phyloP scores from a whole-genome alignment of 2,113 vertebrate genomes.

The Craseonycteris thonglongyai region DNA sequence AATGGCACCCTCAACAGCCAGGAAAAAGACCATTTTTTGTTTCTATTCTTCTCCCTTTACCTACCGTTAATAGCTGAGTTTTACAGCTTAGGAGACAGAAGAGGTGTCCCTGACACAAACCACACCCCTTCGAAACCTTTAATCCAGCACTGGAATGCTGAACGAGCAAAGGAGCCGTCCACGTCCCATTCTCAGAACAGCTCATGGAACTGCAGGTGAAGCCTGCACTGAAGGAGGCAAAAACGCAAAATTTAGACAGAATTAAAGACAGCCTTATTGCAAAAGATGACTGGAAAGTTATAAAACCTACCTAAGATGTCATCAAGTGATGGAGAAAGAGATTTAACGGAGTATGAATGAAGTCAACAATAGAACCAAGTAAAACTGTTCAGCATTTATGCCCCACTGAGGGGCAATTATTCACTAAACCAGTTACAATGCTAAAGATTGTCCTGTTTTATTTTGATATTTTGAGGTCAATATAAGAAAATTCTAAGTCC shows the following conservation, averaged over 20 bases:
- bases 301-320: background rate
- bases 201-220: background rate
- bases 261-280: background rate
- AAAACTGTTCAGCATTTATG: background rate
- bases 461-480: background rate
- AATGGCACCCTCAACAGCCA: background rate
- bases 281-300: background rate
- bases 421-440: background rate
- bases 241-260: background rate
- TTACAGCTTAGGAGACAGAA: background rate
- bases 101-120: background rate
- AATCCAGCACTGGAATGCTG: rapidly evolving
- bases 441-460: background rate
- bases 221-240: rapidly evolving
- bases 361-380: background rate
- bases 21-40: background rate
- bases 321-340: background rate
- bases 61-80: background rate
- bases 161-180: background rate
- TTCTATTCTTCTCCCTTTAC: background rate
- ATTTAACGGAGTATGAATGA: background rate
- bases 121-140: rapidly evolving
- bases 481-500: background rate
- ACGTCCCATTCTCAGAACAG: background rate
- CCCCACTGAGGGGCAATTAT: background rate